phyloP scores from a whole-genome alignment of 2,888 invertebrate genomes.

The Epsilonema sp. region DNA sequence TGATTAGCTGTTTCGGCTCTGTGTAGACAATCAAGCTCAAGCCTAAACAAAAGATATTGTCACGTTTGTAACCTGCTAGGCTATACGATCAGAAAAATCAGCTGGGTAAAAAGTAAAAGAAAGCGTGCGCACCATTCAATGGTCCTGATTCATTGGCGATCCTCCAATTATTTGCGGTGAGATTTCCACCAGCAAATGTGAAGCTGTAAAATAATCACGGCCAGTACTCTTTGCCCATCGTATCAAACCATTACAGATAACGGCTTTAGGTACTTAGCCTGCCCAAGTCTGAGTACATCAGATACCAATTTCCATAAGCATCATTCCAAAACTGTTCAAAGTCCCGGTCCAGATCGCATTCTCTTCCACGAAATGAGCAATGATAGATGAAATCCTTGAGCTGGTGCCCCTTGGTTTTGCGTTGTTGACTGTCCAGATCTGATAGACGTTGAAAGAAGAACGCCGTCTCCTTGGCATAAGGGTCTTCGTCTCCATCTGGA shows the following conservation, averaged over 20 bases:
- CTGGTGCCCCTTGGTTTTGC: neutral
- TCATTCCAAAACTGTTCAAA: neutral
- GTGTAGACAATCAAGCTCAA: slow-evolving; percentile 1
- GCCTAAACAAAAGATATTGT: neutral
- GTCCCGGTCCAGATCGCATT: slow-evolving; percentile 3
- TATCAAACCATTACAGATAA: too few relatives aligned
- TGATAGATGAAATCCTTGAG: neutral
- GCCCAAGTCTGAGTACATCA: too few relatives aligned
- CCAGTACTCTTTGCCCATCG: too few relatives aligned
- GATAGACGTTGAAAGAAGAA: too few relatives aligned
- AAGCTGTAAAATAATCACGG: too few relatives aligned
- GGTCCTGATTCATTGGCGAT: neutral
- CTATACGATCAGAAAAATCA: too few relatives aligned
- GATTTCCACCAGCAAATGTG: slow-evolving; percentile 4
- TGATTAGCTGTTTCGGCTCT: neutral
- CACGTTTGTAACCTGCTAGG: too few relatives aligned
- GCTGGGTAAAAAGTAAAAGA: too few relatives aligned
- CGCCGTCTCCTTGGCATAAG: too few relatives aligned
- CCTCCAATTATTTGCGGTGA: neutral
- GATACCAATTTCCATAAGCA: slow-evolving; percentile 3
- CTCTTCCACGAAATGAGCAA: slow-evolving; percentile 3
- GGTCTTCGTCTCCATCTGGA: too few relatives aligned
- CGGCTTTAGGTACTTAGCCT: too few relatives aligned
- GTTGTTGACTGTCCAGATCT: neutral
- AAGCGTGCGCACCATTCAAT: too few relatives aligned